Evolutionary conservation across 53 echinoderm and acorn worm genomes (phyloP), one percentile per base, ranked within the genome.

Genomic region (Zoroaster sp.): DNA sequence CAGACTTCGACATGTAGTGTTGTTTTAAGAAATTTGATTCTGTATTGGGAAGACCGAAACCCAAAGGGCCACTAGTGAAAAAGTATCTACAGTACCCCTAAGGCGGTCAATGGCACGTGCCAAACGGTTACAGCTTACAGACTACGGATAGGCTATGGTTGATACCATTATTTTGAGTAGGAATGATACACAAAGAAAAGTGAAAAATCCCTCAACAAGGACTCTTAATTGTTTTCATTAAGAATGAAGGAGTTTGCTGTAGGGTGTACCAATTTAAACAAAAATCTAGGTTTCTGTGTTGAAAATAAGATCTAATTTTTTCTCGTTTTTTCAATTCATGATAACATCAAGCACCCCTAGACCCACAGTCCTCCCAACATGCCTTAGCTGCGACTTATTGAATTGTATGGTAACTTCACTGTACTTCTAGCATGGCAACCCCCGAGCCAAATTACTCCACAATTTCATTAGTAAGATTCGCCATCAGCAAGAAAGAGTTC

Each of bases 11-110:
- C 55, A 20, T 78, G 81, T 34, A 66, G 80, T 80, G 67, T 81
- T 67, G 68, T 81, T 13, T 81, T 40, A 81, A 81, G 81, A 81
- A 81, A 81, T 81, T 81, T 81, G 81, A 81, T 67, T 81, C 81
- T 42, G 68, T 42, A 66, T 42, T 39, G 23, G 40, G 28, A 40
- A 38, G 30, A 66, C 41, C 40, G 68, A 81, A 42, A 81, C 66
- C 66, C 81, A 9, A 8, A 12, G 35, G 80, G 80, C 43, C 42
- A 43, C 4, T 4, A 43, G 81, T 11, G 55, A 33, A 78, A 81
- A 67, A 81, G 81, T 81, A 81, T 67, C 81, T 44, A 55, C 43
- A 23, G 13, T 17, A 37, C 81, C 81, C 81, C 81, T 81, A 4
- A 31, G 81, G 81, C 66, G 36, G 42, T 38, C 4, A 67, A 67